phyloP scores from a whole-genome alignment of 2,888 invertebrate species.

The Euclidia mi region DNA sequence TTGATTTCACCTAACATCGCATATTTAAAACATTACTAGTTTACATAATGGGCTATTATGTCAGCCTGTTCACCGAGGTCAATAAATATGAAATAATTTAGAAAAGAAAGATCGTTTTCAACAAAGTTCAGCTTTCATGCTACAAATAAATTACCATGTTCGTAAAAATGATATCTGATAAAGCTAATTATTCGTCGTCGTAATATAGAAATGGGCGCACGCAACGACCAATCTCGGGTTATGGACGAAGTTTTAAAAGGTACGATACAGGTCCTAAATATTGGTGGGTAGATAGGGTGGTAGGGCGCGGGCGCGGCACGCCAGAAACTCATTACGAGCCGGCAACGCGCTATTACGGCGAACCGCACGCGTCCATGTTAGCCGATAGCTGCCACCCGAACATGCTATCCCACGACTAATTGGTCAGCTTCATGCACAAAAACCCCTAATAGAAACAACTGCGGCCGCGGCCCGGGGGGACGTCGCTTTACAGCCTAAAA shows the following conservation, averaged over 20 bases:
- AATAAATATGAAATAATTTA: constrained; percentile 42
- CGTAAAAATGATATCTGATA: constrained; percentile 81
- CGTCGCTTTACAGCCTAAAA: constrained; percentile 69
- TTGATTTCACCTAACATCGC: constrained; percentile 6
- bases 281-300: constrained; percentile 82
- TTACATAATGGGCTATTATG: constrained; percentile 12
- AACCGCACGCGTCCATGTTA: constrained; percentile 82
- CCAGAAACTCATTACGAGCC: constrained; percentile 86
- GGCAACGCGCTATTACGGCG: constrained; percentile 85
- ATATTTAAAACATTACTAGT: constrained; percentile 9
- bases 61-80: constrained; percentile 17
- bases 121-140: constrained; percentile 75
- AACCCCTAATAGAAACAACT: constrained; percentile 81
- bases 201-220: constrained; percentile 81
- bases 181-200: constrained; percentile 82
- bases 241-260: constrained; percentile 80
- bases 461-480: constrained; percentile 73
- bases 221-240: constrained; percentile 82
- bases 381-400: constrained; percentile 82
- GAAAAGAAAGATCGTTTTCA: constrained; percentile 54
- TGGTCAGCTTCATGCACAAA: constrained; percentile 84
- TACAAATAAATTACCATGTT: constrained; percentile 79
- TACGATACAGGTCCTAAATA: constrained; percentile 79
- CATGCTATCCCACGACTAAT: constrained; percentile 86
- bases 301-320: constrained; percentile 84